These are phyloP conservation scores for Brachionus sp. DNA, from an alignment of 1,140 invertebrate genomes.

Conservation along the genomic window DNA sequence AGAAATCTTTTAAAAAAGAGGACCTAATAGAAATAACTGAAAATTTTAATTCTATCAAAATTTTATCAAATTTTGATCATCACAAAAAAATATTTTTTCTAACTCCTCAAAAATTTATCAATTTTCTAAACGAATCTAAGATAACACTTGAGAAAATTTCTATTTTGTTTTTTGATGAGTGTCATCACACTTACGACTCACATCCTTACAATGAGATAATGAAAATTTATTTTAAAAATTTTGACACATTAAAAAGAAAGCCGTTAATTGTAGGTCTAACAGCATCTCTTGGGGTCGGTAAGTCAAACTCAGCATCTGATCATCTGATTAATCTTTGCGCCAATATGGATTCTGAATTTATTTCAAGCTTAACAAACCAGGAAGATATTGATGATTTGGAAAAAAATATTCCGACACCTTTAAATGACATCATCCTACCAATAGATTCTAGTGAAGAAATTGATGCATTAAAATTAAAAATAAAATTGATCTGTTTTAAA, in stretches of 20 bases:
- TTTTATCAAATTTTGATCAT: neutral
- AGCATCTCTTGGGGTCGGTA: neutral
- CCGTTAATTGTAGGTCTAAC: constrained; percentile 27
- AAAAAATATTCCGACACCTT: neutral
- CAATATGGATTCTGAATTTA: neutral
- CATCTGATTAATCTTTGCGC: constrained; percentile 17
- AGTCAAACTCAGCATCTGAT: neutral
- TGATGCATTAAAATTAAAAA: neutral
- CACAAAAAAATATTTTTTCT: constrained; percentile 17
- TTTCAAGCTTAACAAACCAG: neutral
- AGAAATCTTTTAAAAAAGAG: neutral
- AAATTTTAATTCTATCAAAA: neutral
- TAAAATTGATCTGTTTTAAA: neutral
- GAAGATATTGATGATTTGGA: neutral
- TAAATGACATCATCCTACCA: neutral
- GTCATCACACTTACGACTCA: constrained; percentile 4
- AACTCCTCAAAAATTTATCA: constrained; percentile 33
- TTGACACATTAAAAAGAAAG: neutral
- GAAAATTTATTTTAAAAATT: neutral
- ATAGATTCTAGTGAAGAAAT: neutral
- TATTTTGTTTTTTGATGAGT: constrained; percentile 31
- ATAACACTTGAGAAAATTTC: neutral
- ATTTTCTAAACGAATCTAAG: neutral
- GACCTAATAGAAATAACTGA: neutral
- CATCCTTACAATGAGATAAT: constrained; percentile 32